Base-by-base conservation (phyloP, 2,797 vertebrate genomes). In the Sparus aurata region DNA sequence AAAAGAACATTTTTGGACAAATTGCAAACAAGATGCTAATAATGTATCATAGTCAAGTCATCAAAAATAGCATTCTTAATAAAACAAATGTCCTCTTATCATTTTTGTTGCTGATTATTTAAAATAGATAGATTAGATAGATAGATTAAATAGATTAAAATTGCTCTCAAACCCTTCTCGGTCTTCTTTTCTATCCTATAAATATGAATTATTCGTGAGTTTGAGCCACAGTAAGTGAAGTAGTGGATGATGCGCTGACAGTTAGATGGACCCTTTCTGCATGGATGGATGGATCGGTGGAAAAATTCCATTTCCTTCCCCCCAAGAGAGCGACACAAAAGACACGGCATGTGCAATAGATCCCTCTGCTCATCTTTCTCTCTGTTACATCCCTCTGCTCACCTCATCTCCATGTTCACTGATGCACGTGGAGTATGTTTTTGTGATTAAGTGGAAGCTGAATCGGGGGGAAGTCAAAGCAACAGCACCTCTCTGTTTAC, bases 221-320 rank as follows among this genome's bases (percentile, higher is more conserved):
- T 52, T 17, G 65, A 67, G 74, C 47, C 46, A 30, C 27, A 13
- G 3, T 23, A 12, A 9, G 52, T 52, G 55, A 27, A 66, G 60
- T 30, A 61, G 20, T 43, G 60, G 34, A 61, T 27, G 67, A 41
- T 61, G 47, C 22, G 0, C 41, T 69, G 75, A 73, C 80, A 77
- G 70, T 49, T 68, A 67, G 63, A 50, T 67, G 60, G 63, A 69
- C 23, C 22, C 6, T 73, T 47, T 52, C 73, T 57, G 30, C 77
- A 75, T n/a, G 45, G 69, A 11, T 71, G 73, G 57, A 34, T 57
- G 66, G 49, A 47, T 27, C 2, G 43, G 34, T 58, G 70, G 25
- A 58, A 64, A 75, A 80, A 58, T 41, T 45, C 43, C 3, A n/a
- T 74, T 46, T 52, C 18, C 53, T 2, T 13, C 57, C 34, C 23